Conservation (phyloP, 2,888 invertebrate genomes). For the Glyphotaelius pellucidus region DNA sequence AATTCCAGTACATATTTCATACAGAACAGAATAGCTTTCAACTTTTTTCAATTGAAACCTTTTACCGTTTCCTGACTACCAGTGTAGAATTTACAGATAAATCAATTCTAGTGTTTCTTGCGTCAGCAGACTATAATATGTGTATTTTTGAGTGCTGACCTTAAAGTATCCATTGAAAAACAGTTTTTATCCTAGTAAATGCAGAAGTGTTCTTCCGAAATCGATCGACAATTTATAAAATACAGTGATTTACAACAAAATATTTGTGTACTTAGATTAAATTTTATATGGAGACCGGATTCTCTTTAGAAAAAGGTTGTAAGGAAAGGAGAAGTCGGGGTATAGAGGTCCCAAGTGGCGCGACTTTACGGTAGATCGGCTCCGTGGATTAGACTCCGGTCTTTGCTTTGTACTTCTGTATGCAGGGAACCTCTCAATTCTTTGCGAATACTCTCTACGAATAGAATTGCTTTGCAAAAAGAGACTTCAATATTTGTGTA, state of each 20-base stretch:
- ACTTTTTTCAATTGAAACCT: too few relatives aligned
- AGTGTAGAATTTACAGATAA: too few relatives aligned
- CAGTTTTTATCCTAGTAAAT: too few relatives aligned
- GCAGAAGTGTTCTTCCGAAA: not conserved
- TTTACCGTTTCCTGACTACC: too few relatives aligned
- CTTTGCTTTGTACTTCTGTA: not conserved
- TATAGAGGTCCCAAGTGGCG: slow-evolving; percentile 7
- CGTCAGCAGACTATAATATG: too few relatives aligned
- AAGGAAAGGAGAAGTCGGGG: not conserved
- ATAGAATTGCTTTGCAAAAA: not conserved
- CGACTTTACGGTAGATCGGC: slow-evolving; percentile 6
- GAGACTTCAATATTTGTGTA: not conserved
- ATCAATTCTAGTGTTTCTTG: too few relatives aligned
- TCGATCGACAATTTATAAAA: not conserved
- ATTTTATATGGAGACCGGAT: not conserved
- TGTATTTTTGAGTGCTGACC: too few relatives aligned
- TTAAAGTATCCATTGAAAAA: too few relatives aligned
- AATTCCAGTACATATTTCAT: too few relatives aligned
- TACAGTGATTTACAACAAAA: not conserved
- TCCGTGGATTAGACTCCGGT: slow-evolving; percentile 4
- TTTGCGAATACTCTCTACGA: not conserved
- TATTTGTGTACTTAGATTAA: not conserved
- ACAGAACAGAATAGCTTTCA: too few relatives aligned
- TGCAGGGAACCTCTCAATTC: not conserved
- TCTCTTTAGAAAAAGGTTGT: not conserved